Evolutionary conservation across 2,113 vertebrate genomes (phyloP).

Genomic region (Porphyrio hochstetteri): DNA sequence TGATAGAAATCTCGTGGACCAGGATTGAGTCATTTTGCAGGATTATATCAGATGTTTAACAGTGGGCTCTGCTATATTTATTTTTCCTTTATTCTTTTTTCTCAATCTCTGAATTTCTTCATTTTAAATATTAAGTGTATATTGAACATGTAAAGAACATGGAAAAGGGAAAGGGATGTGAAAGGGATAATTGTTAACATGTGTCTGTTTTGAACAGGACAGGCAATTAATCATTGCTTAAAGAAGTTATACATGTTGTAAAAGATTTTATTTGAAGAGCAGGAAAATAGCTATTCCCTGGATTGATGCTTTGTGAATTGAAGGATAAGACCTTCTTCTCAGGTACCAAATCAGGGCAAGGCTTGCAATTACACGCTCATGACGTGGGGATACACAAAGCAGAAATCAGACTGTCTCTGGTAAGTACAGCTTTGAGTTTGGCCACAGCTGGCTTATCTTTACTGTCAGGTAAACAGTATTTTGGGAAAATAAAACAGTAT

Average conservation of each 20-base stretch:
- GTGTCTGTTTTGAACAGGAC: background rate
- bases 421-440: background rate
- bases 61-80: background rate
- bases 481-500: background rate
- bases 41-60: background rate
- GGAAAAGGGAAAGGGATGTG: background rate
- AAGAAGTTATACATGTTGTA: background rate
- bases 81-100: background rate
- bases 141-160: background rate
- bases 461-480: background rate
- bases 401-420: background rate
- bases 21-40: background rate
- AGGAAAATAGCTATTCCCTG: background rate
- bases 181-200: background rate
- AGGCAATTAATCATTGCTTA: background rate
- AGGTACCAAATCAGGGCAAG: background rate
- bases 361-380: fast-evolving
- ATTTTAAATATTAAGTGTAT: background rate
- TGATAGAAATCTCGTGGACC: background rate
- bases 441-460: background rate
- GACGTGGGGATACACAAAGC: fast-evolving
- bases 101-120: background rate
- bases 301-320: background rate
- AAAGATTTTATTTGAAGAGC: background rate
- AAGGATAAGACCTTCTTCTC: background rate